Conservation (phyloP, 1,140 invertebrate species). For the Apis laboriosa region DNA sequence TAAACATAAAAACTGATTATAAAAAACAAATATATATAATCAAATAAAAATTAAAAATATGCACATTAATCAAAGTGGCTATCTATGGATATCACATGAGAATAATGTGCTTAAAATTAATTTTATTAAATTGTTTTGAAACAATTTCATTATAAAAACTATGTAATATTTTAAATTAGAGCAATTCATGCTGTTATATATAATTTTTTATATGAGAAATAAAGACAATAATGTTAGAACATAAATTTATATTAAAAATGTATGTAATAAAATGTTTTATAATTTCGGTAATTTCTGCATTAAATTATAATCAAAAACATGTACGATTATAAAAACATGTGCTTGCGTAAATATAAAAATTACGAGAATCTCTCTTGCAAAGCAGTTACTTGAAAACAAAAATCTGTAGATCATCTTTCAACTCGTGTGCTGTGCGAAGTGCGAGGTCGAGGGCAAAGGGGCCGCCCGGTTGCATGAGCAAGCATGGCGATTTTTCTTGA, state of each 20-base stretch:
- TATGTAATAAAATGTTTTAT: neutral
- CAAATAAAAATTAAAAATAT: neutral
- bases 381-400: constrained; percentile 17
- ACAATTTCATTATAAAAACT: neutral
- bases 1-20: neutral
- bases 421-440: constrained; percentile 16
- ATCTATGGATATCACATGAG: constrained; percentile 38
- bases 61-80: constrained; percentile 41
- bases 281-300: neutral
- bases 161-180: neutral
- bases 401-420: neutral
- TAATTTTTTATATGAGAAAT: neutral
- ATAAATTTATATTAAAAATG: neutral
- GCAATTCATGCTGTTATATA: neutral
- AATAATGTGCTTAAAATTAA: constrained; percentile 18
- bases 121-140: neutral
- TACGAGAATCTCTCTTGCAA: neutral
- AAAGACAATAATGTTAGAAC: constrained; percentile 10
- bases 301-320: neutral
- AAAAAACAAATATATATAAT: neutral
- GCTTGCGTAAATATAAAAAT: neutral
- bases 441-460: constrained; percentile 55
- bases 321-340: constrained; percentile 3
- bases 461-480: constrained; percentile 65
- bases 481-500: constrained; percentile 74